A percentile compares a stretch with the other conserved stretches of the same genome.
Evolutionary conservation across 1,140 invertebrate genomes (phyloP).

Genomic region (Ips nitidus): DNA sequence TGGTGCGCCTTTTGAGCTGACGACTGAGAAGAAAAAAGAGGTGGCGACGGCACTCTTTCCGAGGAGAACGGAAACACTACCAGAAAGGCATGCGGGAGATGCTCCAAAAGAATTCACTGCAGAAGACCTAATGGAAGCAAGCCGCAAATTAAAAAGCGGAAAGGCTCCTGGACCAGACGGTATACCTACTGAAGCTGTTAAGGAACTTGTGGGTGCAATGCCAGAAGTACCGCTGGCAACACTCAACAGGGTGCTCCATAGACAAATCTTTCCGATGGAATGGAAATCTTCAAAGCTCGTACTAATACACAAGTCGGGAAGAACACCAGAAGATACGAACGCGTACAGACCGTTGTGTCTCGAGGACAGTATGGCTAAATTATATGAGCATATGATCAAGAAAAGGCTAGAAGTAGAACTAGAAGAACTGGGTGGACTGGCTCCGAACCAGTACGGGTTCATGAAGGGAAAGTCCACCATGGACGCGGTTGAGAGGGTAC

Average conservation of each 20-base stretch:
- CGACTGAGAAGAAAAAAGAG: not conserved
- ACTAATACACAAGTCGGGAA: not conserved
- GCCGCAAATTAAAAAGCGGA: slow-evolving; percentile 29
- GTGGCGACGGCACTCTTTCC: not conserved
- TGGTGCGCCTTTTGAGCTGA: not conserved
- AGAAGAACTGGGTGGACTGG: too few species aligned
- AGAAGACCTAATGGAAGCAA: too few species aligned
- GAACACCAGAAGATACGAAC: slow-evolving; percentile 8
- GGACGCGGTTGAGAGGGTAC: not conserved
- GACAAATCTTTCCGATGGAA: not conserved
- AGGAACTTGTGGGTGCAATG: too few species aligned
- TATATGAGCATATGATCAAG: not conserved
- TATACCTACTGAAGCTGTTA: slow-evolving; percentile 18
- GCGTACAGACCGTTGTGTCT: not conserved
- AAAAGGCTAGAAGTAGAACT: not conserved
- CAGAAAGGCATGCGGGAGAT: too few species aligned
- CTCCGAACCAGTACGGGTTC: too few species aligned
- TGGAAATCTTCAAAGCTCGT: not conserved
- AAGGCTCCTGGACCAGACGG: slow-evolving; percentile 48
- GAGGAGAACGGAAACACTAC: not conserved
- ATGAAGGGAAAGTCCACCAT: not conserved
- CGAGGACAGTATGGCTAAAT: not conserved
- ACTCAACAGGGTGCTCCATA: not conserved
- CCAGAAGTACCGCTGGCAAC: too few species aligned
- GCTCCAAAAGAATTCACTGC: too few species aligned